Base-by-base conservation (phyloP, 2,113 vertebrate species). In the Etheostoma spectabile region DNA sequence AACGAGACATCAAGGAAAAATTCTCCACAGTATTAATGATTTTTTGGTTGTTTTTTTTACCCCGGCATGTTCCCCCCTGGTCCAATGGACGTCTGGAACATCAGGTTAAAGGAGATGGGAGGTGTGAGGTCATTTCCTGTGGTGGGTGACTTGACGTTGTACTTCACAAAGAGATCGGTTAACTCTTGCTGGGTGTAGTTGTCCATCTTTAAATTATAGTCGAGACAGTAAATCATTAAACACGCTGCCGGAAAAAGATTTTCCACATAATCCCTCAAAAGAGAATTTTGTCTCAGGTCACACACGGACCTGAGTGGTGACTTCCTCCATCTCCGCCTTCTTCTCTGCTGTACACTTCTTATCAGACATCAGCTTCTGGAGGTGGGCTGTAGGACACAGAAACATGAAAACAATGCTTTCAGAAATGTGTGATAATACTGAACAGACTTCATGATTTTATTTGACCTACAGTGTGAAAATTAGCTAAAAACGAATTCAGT, bases 1-100 rank as follows among this genome's bases (percentile, higher is more conserved):
- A 56, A 55, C 13, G 13, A 1, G 1, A 22, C 30, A 42, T 42
- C 51, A 42, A 42, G n/a, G 4, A 18, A 42, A 24, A 2, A 38
- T 15, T 1, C 8, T 21, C 33, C 0, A 12, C 33, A 10, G 30
- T 18, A 12, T 70, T 42, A 0, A 0, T 30, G 30, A 0, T 30
- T 30, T 30, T 30, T 30, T 30, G 2, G 35, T 38, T 69, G 42
- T 1, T 0, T 56, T 56, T 55, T 42, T 55, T 55, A 99, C 98
- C 98, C 98, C 80, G 96, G 89, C 97, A 98, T 99, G 89, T 98
- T 98, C 55, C 98, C 98, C 79, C 97, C 97, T 10, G 98, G 98
- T 24, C 98, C 98, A 53, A 99, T 99, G 92, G 97, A 98, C 33
- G 98, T 99, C 95, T 97, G 97, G 93, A 99, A 99, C 98, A 99